phyloP scores from a whole-genome alignment of 2,113 vertebrate genomes.

The Marmota monax region DNA sequence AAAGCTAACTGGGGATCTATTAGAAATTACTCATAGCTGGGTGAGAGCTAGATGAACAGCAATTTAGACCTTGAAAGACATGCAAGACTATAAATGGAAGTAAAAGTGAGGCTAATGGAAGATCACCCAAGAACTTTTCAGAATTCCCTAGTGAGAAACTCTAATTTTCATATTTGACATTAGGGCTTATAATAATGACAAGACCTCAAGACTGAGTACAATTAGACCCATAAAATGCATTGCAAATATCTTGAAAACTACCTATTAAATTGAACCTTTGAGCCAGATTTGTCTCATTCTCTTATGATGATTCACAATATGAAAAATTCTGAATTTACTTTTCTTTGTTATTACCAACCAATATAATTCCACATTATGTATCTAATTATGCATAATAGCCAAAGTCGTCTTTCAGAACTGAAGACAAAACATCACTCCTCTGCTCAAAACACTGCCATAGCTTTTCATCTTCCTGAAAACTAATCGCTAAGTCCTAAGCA shows the following conservation, averaged over 20 bases:
- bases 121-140: slow-evolving; percentile 82
- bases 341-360: slow-evolving; percentile 58
- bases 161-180: slow-evolving; percentile 81
- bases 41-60: slow-evolving; percentile 76
- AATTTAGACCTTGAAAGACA: slow-evolving; percentile 82
- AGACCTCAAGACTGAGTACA: slow-evolving; percentile 73
- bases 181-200: slow-evolving; percentile 70
- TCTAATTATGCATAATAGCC: slow-evolving; percentile 32
- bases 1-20: slow-evolving; percentile 72
- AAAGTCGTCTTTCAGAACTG: slow-evolving; percentile 40
- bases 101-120: slow-evolving; percentile 81
- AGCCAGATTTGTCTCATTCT: slow-evolving; percentile 55
- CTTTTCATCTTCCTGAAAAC: neutral
- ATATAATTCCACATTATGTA: slow-evolving; percentile 34
- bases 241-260: slow-evolving; percentile 75
- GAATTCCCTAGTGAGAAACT: slow-evolving; percentile 82
- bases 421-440: slow-evolving; percentile 56
- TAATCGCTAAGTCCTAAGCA: neutral
- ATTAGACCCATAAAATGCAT: slow-evolving; percentile 71
- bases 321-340: slow-evolving; percentile 61
- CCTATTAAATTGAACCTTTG: slow-evolving; percentile 70
- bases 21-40: slow-evolving; percentile 79
- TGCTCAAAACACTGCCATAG: slow-evolving; percentile 4
- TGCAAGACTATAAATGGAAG: slow-evolving; percentile 78
- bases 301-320: slow-evolving; percentile 51